Evolutionary conservation across 2,888 invertebrate genomes (phyloP), one percentile per base, ranked within the genome.

Genomic region (Nomada goodeniana): DNA sequence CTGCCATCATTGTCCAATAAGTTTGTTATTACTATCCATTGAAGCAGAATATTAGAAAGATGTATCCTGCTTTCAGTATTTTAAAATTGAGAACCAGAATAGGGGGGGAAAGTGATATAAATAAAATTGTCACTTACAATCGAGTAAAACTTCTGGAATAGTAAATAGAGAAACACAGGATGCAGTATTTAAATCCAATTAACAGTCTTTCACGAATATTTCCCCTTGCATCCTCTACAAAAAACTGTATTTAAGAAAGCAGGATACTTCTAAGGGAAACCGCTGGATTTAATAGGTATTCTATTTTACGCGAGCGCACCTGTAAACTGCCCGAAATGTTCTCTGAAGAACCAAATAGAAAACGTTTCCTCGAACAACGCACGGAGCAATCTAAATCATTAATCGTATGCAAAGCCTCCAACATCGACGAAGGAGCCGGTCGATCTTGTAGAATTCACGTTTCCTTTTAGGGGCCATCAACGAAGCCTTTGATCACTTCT

Each of bases 401-500:
- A 57, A 52, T 42, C 61, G 47, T 44, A 63, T 64, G 36, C 61
- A 52, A 42, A 61, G 15, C 52, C 26, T 55, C 0, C 10, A 11
- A 26, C 15, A 9, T n/a, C 23, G 15, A n/a, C 3, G 42, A 13
- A 44, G 50, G 36, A 18, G 65, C 9, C n/a, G 36, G 18, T 64
- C 68, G 50, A 59, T 65, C 50, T 57, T 10, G 63, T 52, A 13
- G 61, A 50, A 76, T 61, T 44, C 57, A 23, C 26, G 23, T 57
- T 71, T 20, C 76, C 65, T 67, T 76, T 76, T 61, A 71, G 36
- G 26, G 29, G 20, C 79, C 64, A 65, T 80, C 70, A 71, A 53
- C 55, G 29, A 10, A 57, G 13, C 67, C 71, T 80, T 76, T 80
- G 80, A 80, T 80, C 80, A 61, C 47, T 29, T 60, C 61, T 60